Base-by-base conservation (phyloP, 2,797 vertebrate species). In the Sciurus carolinensis region DNA sequence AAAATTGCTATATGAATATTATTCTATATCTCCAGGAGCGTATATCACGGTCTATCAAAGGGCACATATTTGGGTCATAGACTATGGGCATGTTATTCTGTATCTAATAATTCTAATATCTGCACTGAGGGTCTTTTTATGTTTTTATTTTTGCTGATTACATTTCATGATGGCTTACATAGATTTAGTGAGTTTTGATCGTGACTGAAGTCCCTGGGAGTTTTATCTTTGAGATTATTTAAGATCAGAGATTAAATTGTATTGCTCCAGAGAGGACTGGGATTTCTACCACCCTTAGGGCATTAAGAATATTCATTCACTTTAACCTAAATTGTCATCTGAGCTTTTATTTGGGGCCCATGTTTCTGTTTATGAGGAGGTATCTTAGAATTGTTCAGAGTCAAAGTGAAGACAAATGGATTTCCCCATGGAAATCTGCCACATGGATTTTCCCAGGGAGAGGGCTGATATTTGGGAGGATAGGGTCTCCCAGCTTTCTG, bases 221-320 rank as follows among this genome's bases (percentile, higher is more conserved):
- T 84, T 91, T 96, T 80, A n/a, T 94, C 24, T 52, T 50, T 83
- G 28, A 77, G n/a, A 75, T 79, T 81, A 26, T 86, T 77, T 73
- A 86, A 89, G n/a, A 50, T 82, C 79, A 83, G 20, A 82, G 26
- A 89, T 73, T 76, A 80, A 84, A 62, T 7, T 44, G 83, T 28
- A 95, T 66, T 57, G 14, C 72, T 80, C 64, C 22, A 75, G 59
- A 87, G 54, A 95, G 9, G 87, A 62, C 20, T 66, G 12, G 9
- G 20, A 8, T 57, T 91, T 90, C 30, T 86, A 73, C 69, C 57
- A 67, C 52, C 36, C 1, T 10, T 42, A 12, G 0, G 11, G 30
- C 30, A 69, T 64, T 91, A 80, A n/a, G 14, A 30, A n/a, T 24
- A 80, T 33, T 30, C 44, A 80, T 2, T 2, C 28, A 75, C 15